Conservation (phyloP, 2,888 invertebrate species). For the Polydrusus cervinus region DNA sequence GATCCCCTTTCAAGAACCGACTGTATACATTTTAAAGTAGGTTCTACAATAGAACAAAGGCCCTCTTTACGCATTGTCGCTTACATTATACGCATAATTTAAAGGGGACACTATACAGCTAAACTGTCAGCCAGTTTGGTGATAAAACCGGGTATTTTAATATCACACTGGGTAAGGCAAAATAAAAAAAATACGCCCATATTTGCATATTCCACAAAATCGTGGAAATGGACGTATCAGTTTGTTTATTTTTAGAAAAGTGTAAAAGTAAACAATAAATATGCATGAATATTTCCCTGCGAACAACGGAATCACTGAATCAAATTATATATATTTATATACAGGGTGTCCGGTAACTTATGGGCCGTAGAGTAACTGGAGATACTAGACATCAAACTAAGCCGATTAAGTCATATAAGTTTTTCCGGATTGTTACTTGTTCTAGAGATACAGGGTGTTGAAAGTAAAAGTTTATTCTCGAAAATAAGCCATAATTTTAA, state of each 20-base stretch:
- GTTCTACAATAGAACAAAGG: conserved; percentile 24
- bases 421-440: no score
- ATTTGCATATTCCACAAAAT: conserved; percentile 3
- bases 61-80: conserved; percentile 19
- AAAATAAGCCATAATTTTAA: no score
- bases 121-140: not conserved
- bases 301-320: no score
- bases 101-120: conserved; percentile 12
- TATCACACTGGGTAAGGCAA: not conserved
- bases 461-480: no score
- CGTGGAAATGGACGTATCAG: not conserved
- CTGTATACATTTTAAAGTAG: conserved; percentile 30
- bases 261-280: not conserved
- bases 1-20: conserved; percentile 5
- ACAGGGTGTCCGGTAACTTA: no score
- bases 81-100: conserved; percentile 25
- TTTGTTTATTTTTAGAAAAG: not conserved
- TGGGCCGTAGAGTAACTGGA: no score
- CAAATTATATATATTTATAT: no score
- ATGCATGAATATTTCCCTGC: not conserved
- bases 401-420: no score
- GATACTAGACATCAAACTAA: no score
- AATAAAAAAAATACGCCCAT: not conserved
- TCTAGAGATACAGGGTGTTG: no score
- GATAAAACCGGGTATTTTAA: conserved; percentile 7